A percentile compares a stretch with the other conserved stretches of the same genome.
phyloP scores from a whole-genome alignment of 2,797 vertebrate species.

The Sebastiscus tertius region DNA sequence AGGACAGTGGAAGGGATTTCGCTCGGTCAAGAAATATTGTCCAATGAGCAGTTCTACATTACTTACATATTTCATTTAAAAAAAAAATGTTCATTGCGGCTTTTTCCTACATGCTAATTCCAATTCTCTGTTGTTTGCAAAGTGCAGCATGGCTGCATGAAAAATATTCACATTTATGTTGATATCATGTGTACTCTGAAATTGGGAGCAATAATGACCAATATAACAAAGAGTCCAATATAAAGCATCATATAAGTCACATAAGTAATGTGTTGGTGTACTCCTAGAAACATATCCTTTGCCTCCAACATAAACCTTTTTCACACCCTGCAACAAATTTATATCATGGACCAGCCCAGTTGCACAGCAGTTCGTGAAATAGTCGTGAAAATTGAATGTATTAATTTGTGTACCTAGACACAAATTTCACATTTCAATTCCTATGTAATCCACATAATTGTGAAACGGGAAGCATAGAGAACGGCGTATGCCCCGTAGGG shows the following conservation, averaged over 20 bases:
- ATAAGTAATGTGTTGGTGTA: not conserved
- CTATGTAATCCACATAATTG: no score
- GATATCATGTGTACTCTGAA: slow-evolving; percentile 7
- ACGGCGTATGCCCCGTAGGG: no score
- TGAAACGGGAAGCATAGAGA: no score
- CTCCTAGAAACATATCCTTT: not conserved
- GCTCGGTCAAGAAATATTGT: slow-evolving; percentile 1
- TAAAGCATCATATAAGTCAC: slow-evolving; percentile 18
- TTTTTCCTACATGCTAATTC: slow-evolving; percentile 6
- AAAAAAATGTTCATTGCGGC: not conserved
- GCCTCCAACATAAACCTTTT: not conserved
- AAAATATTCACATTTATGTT: not conserved
- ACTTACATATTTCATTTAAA: not conserved
- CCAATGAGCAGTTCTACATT: not conserved
- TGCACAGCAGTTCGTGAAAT: not conserved
- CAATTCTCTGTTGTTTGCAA: slow-evolving; percentile 1
- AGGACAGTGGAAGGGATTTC: slow-evolving; percentile 11
- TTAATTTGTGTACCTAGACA: no score
- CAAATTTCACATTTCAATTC: no score
- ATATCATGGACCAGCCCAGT: not conserved
- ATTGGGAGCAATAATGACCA: not conserved
- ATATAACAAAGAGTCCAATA: not conserved
- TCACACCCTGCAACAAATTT: not conserved
- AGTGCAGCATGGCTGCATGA: not conserved
- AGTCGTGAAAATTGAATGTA: no score